Conservation (phyloP, 2,113 vertebrate species). For the Macrotis lagotis region DNA sequence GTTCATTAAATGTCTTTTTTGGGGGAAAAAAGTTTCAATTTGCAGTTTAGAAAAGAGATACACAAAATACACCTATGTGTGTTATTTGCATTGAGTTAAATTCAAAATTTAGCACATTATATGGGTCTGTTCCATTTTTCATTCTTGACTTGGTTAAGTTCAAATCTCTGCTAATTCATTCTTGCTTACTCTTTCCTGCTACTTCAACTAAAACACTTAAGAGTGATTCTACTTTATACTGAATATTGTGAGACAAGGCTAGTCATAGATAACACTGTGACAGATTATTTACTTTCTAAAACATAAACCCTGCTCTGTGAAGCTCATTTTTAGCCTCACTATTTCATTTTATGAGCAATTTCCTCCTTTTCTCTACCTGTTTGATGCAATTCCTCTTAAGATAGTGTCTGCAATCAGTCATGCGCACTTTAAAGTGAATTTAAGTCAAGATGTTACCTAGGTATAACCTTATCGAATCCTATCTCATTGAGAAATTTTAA, state of each 20-base stretch:
- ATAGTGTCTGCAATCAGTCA: not conserved
- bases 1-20: not conserved
- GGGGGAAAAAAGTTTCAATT: not conserved
- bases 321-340: not conserved
- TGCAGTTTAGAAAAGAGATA: not conserved
- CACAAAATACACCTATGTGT: not conserved
- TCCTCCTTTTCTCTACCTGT: not conserved
- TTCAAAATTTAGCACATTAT: not conserved
- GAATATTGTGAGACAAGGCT: not conserved
- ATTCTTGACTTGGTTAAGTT: not conserved
- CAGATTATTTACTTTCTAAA: conserved; percentile 53
- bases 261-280: conserved; percentile 18
- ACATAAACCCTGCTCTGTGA: conserved; percentile 29
- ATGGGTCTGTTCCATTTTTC: not conserved
- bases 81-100: not conserved
- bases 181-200: conserved; percentile 4
- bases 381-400: not conserved
- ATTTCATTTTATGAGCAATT: not conserved
- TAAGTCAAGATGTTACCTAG: not conserved
- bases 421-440: not conserved
- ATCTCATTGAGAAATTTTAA: not conserved
- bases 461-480: not conserved
- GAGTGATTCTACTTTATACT: not conserved
- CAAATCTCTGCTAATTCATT: not conserved
- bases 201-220: not conserved